Base-by-base conservation (phyloP, 1,140 invertebrate genomes). In the Glossosoma conforme region DNA sequence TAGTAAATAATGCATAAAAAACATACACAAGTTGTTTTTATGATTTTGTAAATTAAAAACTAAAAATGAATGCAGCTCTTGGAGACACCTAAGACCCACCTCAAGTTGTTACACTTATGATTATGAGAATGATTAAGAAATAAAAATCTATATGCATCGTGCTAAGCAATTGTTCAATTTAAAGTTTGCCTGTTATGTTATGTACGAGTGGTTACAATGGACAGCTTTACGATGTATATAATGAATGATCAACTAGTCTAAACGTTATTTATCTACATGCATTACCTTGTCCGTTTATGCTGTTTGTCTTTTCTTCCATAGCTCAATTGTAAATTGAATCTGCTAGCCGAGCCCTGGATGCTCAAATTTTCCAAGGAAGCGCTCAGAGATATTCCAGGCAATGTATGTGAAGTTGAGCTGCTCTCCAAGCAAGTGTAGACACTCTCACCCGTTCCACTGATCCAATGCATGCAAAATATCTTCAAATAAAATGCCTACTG, bases 271-370 rank as follows among this genome's bases (percentile, higher is more conserved):
- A n/a, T n/a, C n/a, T n/a, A n/a, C n/a, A n/a, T 37, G 18, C 15
- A 61, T 64, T 70, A 80, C 78, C 78, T 77, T 69, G 76, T 73
- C 65, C 77, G 72, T 65, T 79, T 79, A 64, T 79, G 77, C 51
- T 77, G 74, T 60, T 74, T 77, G 66, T 80, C 77, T 65, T 77
- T 76, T 59, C 77, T 75, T 64, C 76, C 77, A 65, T 79, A 79
- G 62, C 75, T 77, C 63, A 80, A 68, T 46, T 77, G 78, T 65
- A 80, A 70, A 61, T 77, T 79, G 69, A 80, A 79, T 68, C 78
- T 66, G 41, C 68, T 69, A 19, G 42, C 35, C 28, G 66, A 59
- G 61, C 68, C 32, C 19, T 46, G 46, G 10, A 38, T 60, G 64
- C 65, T 70, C 56, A 72, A 67, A 61, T 66, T 72, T 65, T 74